Evolutionary conservation across 2,888 invertebrate genomes (phyloP), one percentile per base, ranked within the genome.

Genomic region (Mylabris sibirica): DNA sequence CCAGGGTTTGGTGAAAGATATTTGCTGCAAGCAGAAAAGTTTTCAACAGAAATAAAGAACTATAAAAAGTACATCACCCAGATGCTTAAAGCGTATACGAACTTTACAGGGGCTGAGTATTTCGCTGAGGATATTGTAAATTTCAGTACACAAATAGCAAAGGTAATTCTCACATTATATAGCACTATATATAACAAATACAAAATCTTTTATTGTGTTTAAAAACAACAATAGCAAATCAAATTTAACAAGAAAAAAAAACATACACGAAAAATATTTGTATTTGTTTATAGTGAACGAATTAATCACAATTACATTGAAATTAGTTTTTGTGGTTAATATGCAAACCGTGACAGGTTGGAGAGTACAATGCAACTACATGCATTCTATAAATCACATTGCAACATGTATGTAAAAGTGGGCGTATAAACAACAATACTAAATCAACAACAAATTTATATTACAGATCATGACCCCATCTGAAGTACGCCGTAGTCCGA

Each of bases 1-100:
- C 90, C 90, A 0, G 90, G 90, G 41, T 90, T 90, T 84, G 89
- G 89, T 76, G 90, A 91, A 77, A 87, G 89, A 61, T 90, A 91
- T 82, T 86, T 91, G 12, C 86, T 90, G 57, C 86, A 88, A 72
- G 88, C 90, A 0, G 85, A 86, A 67, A 88, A 90, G 79, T 90
- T 90, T 83, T 81, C 87, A 26, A 87, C 88, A 70, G 90, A 91
- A 82, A 78, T 91, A 65, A 82, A 80, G 22, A 88, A 90, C 80
- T 91, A 90, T 84, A 88, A 87, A 79, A 87, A 86, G 72, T 90
- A 90, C 83, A 87, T 91, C 70, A 86, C 84, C 69, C 84, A 87
- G 34, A 88, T 90, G 88, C 82, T 90, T 74, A 81, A 79, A 66
- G 85, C 88, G 69, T 88, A 85, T 0, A 86, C 87, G 76, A 84